Conservation (phyloP, 2,113 vertebrate species). For the Trogon melanurus region DNA sequence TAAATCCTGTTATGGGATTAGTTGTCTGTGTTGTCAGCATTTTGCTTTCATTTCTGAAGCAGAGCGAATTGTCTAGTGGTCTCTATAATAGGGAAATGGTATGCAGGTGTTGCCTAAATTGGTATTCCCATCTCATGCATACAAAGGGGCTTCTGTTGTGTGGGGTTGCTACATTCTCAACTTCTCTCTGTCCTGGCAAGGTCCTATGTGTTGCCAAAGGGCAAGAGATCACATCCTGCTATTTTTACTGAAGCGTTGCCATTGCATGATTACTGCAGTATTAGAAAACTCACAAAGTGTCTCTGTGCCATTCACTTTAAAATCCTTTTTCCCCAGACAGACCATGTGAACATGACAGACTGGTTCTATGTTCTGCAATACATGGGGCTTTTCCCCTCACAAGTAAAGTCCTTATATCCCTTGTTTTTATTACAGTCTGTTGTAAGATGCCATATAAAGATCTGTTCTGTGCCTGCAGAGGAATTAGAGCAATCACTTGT, state of each 20-base stretch:
- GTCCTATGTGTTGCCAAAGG: neutral
- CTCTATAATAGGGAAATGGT: neutral
- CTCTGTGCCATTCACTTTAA: neutral
- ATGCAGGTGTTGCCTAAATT: neutral
- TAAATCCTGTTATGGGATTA: neutral
- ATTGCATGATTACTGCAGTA: neutral
- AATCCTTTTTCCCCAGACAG: neutral
- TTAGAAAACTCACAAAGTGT: neutral
- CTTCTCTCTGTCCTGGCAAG: neutral
- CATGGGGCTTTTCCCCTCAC: neutral
- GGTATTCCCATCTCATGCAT: neutral
- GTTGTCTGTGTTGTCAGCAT: neutral
- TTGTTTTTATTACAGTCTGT: neutral
- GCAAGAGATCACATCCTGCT: neutral
- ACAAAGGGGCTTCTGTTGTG: neutral
- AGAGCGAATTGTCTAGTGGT: neutral
- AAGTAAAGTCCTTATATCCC: neutral
- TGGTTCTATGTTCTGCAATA: neutral
- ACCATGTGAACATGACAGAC: neutral
- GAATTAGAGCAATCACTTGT: neutral
- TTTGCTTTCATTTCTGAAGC: neutral
- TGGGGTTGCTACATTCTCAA: neutral
- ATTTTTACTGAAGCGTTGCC: neutral
- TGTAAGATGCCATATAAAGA: neutral
- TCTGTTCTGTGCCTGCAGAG: neutral